Evolutionary conservation across 2,888 invertebrate species (phyloP).

Genomic region (Prenolepis imparis): DNA sequence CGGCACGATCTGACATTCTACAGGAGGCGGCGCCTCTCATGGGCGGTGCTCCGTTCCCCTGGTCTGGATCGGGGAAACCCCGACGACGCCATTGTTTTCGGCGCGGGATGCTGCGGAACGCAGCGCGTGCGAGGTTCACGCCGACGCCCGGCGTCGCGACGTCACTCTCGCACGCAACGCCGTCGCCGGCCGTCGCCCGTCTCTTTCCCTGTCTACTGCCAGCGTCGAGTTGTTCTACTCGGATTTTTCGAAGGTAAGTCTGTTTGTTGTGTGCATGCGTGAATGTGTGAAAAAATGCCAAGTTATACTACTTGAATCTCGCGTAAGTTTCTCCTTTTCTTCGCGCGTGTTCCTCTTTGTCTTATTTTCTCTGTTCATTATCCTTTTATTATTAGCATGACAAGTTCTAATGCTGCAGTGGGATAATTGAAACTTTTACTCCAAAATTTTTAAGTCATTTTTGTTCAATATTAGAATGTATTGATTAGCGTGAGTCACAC

Average conservation of each 20-base stretch:
- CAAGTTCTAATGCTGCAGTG: neutral
- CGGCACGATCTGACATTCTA: conserved; percentile 74
- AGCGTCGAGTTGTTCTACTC: conserved; percentile 44
- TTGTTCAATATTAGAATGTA: neutral
- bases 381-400: neutral
- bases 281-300: conserved; percentile 33
- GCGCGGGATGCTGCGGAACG: conserved; percentile 69
- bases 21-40: conserved; percentile 82
- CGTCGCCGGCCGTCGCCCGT: conserved; percentile 74
- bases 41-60: conserved; percentile 81
- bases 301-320: neutral
- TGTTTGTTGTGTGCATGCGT: conserved; percentile 24
- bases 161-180: conserved; percentile 80
- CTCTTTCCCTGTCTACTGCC: conserved; percentile 60
- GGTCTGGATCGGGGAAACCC: conserved; percentile 65
- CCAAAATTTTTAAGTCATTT: neutral
- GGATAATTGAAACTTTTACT: neutral
- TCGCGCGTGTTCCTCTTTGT: neutral
- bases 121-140: conserved; percentile 72
- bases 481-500: neutral
- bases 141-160: conserved; percentile 80
- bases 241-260: conserved; percentile 72
- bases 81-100: conserved; percentile 81
- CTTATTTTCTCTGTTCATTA: neutral
- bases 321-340: conserved; percentile 1